phyloP scores from a whole-genome alignment of 2,888 invertebrate genomes.

The Leucoma salicis region DNA sequence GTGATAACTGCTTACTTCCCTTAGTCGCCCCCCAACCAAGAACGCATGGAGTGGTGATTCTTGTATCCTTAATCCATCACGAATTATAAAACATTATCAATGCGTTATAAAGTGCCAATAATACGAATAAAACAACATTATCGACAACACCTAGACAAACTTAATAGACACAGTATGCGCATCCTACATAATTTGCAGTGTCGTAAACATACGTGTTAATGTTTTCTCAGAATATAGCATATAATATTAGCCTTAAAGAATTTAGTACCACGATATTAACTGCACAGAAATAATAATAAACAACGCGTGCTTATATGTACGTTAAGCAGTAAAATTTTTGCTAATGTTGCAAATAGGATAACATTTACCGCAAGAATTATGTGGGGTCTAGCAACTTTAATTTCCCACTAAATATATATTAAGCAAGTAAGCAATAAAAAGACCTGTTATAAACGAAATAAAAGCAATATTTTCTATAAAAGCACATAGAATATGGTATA shows the following conservation, averaged over 20 bases:
- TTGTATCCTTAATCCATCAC: too few relatives aligned
- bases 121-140: too few relatives aligned
- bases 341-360: slow-evolving; percentile 10
- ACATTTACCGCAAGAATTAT: slow-evolving; percentile 18
- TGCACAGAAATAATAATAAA: neutral
- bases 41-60: too few relatives aligned
- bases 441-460: slow-evolving; percentile 23
- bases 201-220: neutral
- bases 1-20: too few relatives aligned
- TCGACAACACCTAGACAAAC: too few relatives aligned
- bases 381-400: slow-evolving; percentile 15
- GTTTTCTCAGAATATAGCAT: neutral
- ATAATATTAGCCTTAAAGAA: neutral
- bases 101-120: too few relatives aligned
- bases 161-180: too few relatives aligned
- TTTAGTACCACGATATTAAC: neutral
- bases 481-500: slow-evolving; percentile 39
- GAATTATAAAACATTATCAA: too few relatives aligned
- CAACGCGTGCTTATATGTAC: neutral
- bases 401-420: slow-evolving; percentile 8
- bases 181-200: neutral
- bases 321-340: neutral
- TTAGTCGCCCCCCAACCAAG: too few relatives aligned
- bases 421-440: slow-evolving; percentile 15
- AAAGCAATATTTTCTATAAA: slow-evolving; percentile 42